Percentiles rank a stretch among this genome's conserved stretches.
phyloP scores from a whole-genome alignment of 2,797 vertebrate species.

The Enteromius trimaculatus region DNA sequence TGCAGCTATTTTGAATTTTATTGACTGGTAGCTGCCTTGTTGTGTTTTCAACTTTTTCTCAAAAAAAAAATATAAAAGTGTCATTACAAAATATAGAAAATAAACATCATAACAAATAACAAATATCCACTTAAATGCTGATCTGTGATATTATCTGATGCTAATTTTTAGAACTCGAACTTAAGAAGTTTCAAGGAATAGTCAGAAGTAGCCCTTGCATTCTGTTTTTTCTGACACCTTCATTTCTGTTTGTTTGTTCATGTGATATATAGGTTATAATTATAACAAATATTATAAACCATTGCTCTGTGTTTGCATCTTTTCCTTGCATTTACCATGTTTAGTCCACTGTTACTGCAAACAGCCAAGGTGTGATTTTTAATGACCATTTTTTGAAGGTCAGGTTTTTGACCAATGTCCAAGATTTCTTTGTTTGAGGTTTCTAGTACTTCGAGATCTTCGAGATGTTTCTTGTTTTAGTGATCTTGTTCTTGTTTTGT shows the following conservation, averaged over 20 bases:
- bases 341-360: neutral
- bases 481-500: slow-evolving; percentile 25
- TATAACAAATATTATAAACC: neutral
- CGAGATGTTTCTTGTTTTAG: neutral
- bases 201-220: neutral
- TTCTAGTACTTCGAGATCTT: neutral
- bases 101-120: neutral
- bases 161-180: neutral
- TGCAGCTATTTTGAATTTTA: neutral
- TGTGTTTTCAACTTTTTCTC: neutral
- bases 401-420: too few species aligned
- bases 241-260: neutral
- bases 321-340: neutral
- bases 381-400: neutral
- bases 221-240: neutral
- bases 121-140: neutral
- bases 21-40: neutral
- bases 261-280: neutral
- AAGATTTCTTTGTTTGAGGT: neutral
- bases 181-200: neutral
- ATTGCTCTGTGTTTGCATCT: too few species aligned
- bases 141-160: neutral
- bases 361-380: neutral
- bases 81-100: neutral
- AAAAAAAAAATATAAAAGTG: neutral